Evolutionary conservation across 1,140 invertebrate species (phyloP).

Genomic region (Telenomus remus): DNA sequence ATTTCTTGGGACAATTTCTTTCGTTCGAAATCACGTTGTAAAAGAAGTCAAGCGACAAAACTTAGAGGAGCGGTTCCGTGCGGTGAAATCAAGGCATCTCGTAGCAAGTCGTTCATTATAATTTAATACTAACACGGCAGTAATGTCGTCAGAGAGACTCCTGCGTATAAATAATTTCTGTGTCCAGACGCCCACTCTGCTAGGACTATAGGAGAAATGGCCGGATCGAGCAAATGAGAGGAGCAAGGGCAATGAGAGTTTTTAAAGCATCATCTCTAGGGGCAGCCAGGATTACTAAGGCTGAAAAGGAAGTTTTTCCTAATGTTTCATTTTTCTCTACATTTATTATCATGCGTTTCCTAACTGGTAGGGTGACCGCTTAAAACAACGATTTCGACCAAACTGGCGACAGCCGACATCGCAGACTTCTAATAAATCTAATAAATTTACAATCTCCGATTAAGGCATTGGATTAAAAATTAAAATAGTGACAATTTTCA

Average conservation of each 20-base stretch:
- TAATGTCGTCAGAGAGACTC: slow-evolving; percentile 76
- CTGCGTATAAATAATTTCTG: slow-evolving; percentile 76
- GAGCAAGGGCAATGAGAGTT: slow-evolving; percentile 50
- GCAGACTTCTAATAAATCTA: slow-evolving; percentile 52
- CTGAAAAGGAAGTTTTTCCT: slow-evolving; percentile 77
- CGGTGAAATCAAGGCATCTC: slow-evolving; percentile 67
- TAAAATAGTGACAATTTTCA: slow-evolving; percentile 35
- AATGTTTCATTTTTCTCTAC: slow-evolving; percentile 77
- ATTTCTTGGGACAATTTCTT: slow-evolving; percentile 20
- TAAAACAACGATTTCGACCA: slow-evolving; percentile 69
- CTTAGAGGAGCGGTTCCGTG: slow-evolving; percentile 60
- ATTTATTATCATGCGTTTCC: slow-evolving; percentile 76
- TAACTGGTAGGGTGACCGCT: slow-evolving; percentile 68
- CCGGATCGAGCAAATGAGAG: slow-evolving; percentile 30
- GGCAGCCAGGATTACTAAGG: slow-evolving; percentile 74
- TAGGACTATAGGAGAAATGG: slow-evolving; percentile 65
- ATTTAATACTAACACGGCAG: slow-evolving; percentile 76
- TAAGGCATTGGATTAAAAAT: slow-evolving; percentile 14
- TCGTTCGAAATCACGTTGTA: slow-evolving; percentile 43
- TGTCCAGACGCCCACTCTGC: slow-evolving; percentile 73
- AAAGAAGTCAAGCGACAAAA: slow-evolving; percentile 48
- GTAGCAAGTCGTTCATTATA: slow-evolving; percentile 75
- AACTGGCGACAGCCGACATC: slow-evolving; percentile 37
- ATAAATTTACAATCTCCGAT: slow-evolving; percentile 42
- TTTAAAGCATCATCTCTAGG: slow-evolving; percentile 75